Evolutionary conservation across 2,888 invertebrate species (phyloP), one percentile per base, ranked within the genome.

Genomic region (Meteorus cinctellus): DNA sequence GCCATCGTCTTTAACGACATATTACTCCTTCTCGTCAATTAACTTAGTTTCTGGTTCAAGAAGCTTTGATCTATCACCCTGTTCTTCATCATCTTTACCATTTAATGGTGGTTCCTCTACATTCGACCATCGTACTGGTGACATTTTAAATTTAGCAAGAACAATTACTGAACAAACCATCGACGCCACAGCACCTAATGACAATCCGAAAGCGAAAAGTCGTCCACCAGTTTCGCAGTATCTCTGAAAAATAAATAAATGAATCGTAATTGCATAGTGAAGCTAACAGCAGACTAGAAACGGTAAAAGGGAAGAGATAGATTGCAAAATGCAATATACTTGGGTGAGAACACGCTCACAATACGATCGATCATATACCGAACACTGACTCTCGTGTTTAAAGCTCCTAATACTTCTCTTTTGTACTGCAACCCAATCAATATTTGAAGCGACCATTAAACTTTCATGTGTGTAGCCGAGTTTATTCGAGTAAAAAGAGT

Each of bases 61-160:
- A 55, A 87, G 80, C 14, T 85, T 87, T 59, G 86, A 86, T 74
- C 85, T 85, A 55, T 85, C 86, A 34, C 81, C 84, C 24, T 82
- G 81, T 24, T 83, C 87, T 8, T 76, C 79, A 74, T 85, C 85
- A n/a, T 72, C 72, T 65, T 51, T 62, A 14, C 51, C 51, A 34
- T 45, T 48, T 29, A 73, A 29, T 19, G 41, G 67, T 72, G 82
- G 79, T 48, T 86, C 86, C 73, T 86, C 84, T 27, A 83, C 72
- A 72, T 78, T 82, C n/a, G 82, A 79, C 55, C 83, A 79, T 48
- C 83, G 84, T 29, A 80, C 78, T 74, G 77, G 82, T 24, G 78
- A 77, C 14, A 80, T 78, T 72, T 79, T 85, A 48, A 84, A 69
- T 12, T 85, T 72, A 16, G 81, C 77, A 24, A 85, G 24, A 45